Conservation (phyloP, 2,113 vertebrate species). For the Muntiacus muntjak region DNA sequence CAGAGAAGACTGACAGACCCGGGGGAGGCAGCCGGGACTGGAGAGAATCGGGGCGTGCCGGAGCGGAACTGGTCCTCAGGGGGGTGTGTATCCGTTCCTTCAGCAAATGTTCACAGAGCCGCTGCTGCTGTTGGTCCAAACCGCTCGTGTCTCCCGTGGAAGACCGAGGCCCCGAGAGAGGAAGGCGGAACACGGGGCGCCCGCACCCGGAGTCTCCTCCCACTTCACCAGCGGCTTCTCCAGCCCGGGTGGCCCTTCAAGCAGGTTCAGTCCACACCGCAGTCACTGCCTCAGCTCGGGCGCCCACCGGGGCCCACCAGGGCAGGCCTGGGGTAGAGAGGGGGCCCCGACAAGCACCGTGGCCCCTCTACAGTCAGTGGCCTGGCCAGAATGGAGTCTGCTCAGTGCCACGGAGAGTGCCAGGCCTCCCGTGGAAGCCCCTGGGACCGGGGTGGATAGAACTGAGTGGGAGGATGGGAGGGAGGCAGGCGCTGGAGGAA, state of each 20-base stretch:
- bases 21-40: neutral
- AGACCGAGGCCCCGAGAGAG: neutral
- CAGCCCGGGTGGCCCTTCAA: accelerated
- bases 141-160: neutral
- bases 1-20: neutral
- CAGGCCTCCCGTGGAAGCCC: accelerated
- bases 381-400: neutral
- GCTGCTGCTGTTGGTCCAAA: neutral
- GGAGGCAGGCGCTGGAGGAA: neutral
- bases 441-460: neutral
- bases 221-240: neutral
- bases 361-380: neutral
- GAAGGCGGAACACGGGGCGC: neutral
- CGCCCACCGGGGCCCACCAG: neutral
- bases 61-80: accelerated
- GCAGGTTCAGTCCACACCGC: neutral
- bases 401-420: conserved; percentile 61
- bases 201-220: neutral
- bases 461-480: neutral
- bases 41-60: neutral
- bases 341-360: conserved; percentile 23
- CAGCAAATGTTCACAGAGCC: neutral
- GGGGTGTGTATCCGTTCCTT: neutral
- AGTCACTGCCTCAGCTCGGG: neutral
- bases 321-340: neutral